These are phyloP conservation scores for Scotopteryx bipunctaria DNA, from an alignment of 2,888 invertebrate genomes.

Conservation along the genomic window DNA sequence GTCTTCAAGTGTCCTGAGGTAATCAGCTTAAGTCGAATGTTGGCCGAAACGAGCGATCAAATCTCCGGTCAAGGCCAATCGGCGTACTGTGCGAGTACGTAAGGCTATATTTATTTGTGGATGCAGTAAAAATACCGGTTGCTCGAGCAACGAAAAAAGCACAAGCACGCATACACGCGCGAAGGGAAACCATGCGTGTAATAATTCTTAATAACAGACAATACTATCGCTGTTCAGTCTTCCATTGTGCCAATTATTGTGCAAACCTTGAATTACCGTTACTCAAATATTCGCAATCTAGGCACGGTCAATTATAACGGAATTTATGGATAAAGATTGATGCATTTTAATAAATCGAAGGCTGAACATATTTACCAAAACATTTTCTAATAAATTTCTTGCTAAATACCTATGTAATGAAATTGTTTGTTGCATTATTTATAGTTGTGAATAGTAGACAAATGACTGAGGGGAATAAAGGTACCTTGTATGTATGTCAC, in stretches of 20 bases:
- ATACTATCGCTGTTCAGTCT: conserved; percentile 30
- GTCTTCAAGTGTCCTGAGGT: conserved; percentile 46
- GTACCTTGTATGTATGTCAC: conserved; percentile 43
- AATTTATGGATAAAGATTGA: conserved; percentile 44
- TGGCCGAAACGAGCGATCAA: conserved; percentile 53
- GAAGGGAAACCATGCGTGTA: conserved; percentile 38
- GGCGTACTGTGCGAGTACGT: conserved; percentile 39
- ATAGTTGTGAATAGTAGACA: conserved; percentile 10
- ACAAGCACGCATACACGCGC: conserved; percentile 34
- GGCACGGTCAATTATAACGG: conserved; percentile 43
- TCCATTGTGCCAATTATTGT: conserved; percentile 35
- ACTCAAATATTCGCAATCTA: conserved; percentile 40
- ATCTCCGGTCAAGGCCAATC: conserved; percentile 61
- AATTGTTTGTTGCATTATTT: background rate
- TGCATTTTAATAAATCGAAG: conserved; percentile 33
- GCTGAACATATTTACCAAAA: background rate
- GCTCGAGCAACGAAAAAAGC: conserved; percentile 42
- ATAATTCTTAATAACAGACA: conserved; percentile 41
- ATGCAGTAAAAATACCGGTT: conserved; percentile 55
- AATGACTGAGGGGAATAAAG: conserved; percentile 26
- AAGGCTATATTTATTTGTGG: conserved; percentile 54
- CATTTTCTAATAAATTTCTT: conserved; percentile 8
- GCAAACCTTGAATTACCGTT: conserved; percentile 39
- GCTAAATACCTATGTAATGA: background rate
- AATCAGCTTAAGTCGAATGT: conserved; percentile 55